Conservation (phyloP, 1,140 invertebrate genomes). For the Venturia canescens region DNA sequence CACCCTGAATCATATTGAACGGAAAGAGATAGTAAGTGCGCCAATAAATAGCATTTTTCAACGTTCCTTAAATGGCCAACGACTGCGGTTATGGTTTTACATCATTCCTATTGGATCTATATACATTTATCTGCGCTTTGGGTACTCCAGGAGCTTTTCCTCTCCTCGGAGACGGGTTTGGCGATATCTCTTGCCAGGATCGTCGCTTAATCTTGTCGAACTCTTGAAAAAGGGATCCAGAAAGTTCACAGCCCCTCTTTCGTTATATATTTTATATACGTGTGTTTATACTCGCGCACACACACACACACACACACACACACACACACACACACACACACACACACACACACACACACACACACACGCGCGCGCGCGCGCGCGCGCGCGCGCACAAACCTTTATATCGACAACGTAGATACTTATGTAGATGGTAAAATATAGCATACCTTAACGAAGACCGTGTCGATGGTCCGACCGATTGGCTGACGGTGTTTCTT, state of each 20-base stretch:
- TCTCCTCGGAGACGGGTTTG: conserved; percentile 30
- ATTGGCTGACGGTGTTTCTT: conserved; percentile 45
- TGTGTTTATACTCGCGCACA: background rate
- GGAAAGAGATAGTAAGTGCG: conserved; percentile 14
- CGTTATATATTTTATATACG: background rate
- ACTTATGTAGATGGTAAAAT: conserved; percentile 2
- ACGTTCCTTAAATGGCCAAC: background rate
- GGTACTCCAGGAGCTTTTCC: conserved; percentile 29
- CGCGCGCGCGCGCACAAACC: background rate
- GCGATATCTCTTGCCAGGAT: conserved; percentile 39
- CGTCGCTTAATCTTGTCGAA: conserved; percentile 48
- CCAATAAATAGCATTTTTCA: background rate
- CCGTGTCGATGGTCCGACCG: conserved; percentile 39
- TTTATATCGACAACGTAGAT: background rate
- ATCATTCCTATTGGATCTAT: background rate
- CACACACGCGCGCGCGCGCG: background rate
- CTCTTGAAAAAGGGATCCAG: conserved; percentile 29
- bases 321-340: too few species aligned
- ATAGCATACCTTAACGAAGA: conserved; percentile 31
- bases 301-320: too few species aligned
- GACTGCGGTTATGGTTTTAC: conserved; percentile 1
- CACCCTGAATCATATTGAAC: conserved; percentile 12
- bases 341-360: too few species aligned
- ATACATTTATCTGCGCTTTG: conserved; percentile 8
- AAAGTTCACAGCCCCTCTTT: background rate